Percentiles rank a stretch among this genome's conserved stretches.
Evolutionary conservation across 2,888 invertebrate genomes (phyloP).

Genomic region (Platycnemis pennipes): DNA sequence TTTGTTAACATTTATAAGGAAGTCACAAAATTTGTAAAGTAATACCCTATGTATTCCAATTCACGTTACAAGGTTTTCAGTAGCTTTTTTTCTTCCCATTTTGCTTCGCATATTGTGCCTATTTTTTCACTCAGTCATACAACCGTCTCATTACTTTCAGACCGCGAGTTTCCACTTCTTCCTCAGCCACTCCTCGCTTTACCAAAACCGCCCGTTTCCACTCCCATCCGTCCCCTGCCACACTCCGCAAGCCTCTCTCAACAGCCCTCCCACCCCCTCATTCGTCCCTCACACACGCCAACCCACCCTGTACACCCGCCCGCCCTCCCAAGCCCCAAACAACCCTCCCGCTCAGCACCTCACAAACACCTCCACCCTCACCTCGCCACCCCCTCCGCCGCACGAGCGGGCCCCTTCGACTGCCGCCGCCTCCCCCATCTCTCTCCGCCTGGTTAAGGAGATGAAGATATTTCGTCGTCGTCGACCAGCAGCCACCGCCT

Average conservation of each 20-base stretch:
- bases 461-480: slow-evolving; percentile 28
- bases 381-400: background rate
- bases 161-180: background rate
- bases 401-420: background rate
- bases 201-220: slow-evolving; percentile 39
- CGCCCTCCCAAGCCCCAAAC: too few relatives aligned
- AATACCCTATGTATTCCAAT: too few relatives aligned
- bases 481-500: background rate
- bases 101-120: background rate
- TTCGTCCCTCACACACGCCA: background rate
- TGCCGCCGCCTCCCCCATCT: background rate
- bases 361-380: background rate
- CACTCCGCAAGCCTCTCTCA: background rate
- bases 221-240: background rate
- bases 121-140: background rate
- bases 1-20: too few relatives aligned
- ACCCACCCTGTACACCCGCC: background rate
- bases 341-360: background rate
- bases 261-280: background rate
- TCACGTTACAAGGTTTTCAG: too few relatives aligned
- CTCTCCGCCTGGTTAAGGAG: background rate
- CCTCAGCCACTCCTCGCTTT: background rate
- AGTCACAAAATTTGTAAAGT: too few relatives aligned
- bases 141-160: slow-evolving; percentile 31
- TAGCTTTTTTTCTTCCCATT: background rate